These are phyloP conservation scores for Drosophila cracens DNA, from an alignment of 2,888 invertebrate species.

Conservation along the genomic window DNA sequence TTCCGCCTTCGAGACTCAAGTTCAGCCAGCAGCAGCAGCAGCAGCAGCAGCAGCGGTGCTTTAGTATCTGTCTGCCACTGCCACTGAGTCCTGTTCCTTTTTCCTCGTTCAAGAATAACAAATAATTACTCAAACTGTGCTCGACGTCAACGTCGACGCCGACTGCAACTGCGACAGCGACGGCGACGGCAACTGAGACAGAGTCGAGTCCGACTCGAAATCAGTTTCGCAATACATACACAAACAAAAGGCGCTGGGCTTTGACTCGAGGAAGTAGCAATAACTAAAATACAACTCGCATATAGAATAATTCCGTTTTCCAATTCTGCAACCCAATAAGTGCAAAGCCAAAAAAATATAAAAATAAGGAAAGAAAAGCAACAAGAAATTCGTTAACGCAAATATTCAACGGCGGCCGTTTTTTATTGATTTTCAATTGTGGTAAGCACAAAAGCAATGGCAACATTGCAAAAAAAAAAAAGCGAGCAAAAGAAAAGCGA, in stretches of 20 bases:
- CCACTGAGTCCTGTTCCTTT: slow-evolving; percentile 18
- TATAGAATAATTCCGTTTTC: slow-evolving; percentile 21
- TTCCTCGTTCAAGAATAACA: slow-evolving; percentile 62
- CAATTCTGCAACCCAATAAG: slow-evolving; percentile 31
- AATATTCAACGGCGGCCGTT: slow-evolving; percentile 45
- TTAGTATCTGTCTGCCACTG: slow-evolving; percentile 68
- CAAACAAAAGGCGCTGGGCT: slow-evolving; percentile 83
- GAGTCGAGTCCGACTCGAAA: slow-evolving; percentile 67
- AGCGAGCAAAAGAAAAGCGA: slow-evolving; percentile 16
- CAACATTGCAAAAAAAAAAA: slow-evolving; percentile 44
- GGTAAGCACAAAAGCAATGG: slow-evolving; percentile 64
- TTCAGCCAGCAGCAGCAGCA: slow-evolving; percentile 22
- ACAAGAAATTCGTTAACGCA: slow-evolving; percentile 12
- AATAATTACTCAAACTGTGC: slow-evolving; percentile 79
- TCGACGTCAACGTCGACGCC: slow-evolving; percentile 12
- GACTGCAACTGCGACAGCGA: slow-evolving; percentile 17
- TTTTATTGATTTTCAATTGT: slow-evolving; percentile 78
- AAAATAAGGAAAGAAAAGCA: slow-evolving; percentile 21
- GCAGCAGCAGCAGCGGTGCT: slow-evolving; percentile 18
- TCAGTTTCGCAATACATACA: slow-evolving; percentile 85
- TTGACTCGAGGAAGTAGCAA: slow-evolving; percentile 71
- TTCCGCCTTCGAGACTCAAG: slow-evolving; percentile 59
- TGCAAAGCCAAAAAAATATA: slow-evolving; percentile 18
- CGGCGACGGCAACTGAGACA: slow-evolving; percentile 30
- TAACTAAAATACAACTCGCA: slow-evolving; percentile 29